Base-by-base conservation (phyloP, 2,113 vertebrate genomes). In the Nestor notabilis region DNA sequence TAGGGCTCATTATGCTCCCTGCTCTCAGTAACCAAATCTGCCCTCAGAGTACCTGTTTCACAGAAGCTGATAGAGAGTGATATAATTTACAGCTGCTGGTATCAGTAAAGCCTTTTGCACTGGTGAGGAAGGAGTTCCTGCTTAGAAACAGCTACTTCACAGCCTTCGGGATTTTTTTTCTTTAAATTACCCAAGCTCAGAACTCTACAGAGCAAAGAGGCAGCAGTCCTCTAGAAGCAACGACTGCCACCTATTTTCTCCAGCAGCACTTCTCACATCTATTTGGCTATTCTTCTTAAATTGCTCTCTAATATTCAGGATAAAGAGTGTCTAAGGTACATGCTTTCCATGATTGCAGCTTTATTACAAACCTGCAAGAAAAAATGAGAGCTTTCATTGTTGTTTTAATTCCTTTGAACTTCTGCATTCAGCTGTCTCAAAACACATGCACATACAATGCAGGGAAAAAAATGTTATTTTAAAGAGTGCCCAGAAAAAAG, bases 391-490 rank as follows among this genome's bases (percentile, higher is more conserved):
- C 80, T 84, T 91, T 82, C 31, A 14, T 39, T 87, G 83, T 68
- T 92, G 27, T 35, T 93, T 87, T 94, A 89, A 95, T 83, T 71
- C 64, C 33, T 85, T 31, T 47, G 55, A 93, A 85, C 50, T 90
- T 69, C 79, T 78, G 49, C 86, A 78, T 94, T 75, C 72, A 75
- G 11, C 60, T 75, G 74, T 29, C 19, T 44, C 31, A 31, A 69
- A 85, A 64, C n/a, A 75, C 66, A 31, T 4, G 11, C 41, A 83
- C 19, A 43, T 17, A 64, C 29, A 90, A 47, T 2, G 23, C 37
- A 66, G 50, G 31, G 28, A 55, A 84, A 47, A 81, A 21, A 0
- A 4, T 2, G 5, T 9, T 86, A 2, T 58, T 63, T 60, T 63
- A 72, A 90, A 69, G 49, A 41, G 13, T 0, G 0, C 7, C 17